Conservation (phyloP, 2,888 invertebrate genomes). For the Chrysopilus asiliformis region DNA sequence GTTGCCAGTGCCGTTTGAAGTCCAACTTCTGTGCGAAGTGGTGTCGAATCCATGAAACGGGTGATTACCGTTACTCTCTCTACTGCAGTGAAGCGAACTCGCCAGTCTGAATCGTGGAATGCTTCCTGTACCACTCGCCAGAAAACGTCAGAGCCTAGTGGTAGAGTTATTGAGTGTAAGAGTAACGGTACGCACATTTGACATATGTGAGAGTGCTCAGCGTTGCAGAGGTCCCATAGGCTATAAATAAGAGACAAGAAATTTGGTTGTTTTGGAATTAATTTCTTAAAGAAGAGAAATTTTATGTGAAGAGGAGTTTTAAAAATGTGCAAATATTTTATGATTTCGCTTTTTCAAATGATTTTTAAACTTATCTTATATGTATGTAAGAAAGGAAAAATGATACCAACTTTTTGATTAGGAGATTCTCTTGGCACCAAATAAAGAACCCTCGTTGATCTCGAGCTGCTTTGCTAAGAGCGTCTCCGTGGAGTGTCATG, state of each 20-base stretch:
- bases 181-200: constrained; percentile 84
- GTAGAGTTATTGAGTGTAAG: constrained; percentile 87
- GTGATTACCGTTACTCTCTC: constrained; percentile 90
- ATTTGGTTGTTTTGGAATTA: not conserved
- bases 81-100: constrained; percentile 83
- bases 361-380: not conserved
- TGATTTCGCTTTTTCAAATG: too few relatives aligned
- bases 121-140: constrained; percentile 92
- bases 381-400: not conserved
- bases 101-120: constrained; percentile 84
- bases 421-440: constrained; percentile 89
- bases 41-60: constrained; percentile 82
- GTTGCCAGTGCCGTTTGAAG: constrained; percentile 90
- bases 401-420: constrained; percentile 71
- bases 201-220: constrained; percentile 87
- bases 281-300: too few relatives aligned
- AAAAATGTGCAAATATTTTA: too few relatives aligned
- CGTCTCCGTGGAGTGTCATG: constrained; percentile 85
- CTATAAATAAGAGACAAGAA: constrained; percentile 4
- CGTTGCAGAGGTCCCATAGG: constrained; percentile 83
- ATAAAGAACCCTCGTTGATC: constrained; percentile 88
- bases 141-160: constrained; percentile 88
- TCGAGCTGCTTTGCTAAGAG: constrained; percentile 70
- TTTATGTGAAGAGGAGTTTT: too few relatives aligned
- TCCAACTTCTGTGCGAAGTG: constrained; percentile 65